Evolutionary conservation across 2,113 vertebrate genomes (phyloP).

Genomic region (Hystrix brachyura): DNA sequence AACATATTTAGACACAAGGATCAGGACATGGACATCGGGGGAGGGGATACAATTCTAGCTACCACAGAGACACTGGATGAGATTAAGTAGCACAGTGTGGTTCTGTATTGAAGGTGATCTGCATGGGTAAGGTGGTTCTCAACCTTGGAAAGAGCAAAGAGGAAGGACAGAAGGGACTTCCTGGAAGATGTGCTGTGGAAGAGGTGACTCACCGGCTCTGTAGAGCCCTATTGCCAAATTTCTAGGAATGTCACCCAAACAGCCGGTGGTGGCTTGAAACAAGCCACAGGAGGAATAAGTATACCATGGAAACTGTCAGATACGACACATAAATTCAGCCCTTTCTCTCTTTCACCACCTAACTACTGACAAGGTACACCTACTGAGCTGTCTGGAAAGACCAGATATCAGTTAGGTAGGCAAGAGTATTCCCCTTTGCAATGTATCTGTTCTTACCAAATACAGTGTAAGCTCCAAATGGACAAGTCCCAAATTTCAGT

Average conservation of each 20-base stretch:
- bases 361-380: background rate
- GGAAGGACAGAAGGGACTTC: background rate
- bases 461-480: background rate
- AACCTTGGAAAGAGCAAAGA: background rate
- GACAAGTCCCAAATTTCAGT: background rate
- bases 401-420: background rate
- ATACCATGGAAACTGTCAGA: background rate
- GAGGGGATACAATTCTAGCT: background rate
- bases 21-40: background rate
- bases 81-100: background rate
- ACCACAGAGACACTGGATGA: background rate
- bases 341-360: background rate
- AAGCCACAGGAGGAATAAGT: background rate
- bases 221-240: background rate
- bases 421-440: background rate
- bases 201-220: background rate
- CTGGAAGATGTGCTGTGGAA: background rate
- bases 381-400: background rate
- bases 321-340: background rate
- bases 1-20: background rate
- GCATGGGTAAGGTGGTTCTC: background rate
- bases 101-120: background rate
- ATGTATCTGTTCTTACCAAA: background rate
- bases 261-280: background rate
- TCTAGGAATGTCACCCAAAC: background rate